Conservation (phyloP, 2,113 vertebrate species). For the Sylvilagus bachmani region DNA sequence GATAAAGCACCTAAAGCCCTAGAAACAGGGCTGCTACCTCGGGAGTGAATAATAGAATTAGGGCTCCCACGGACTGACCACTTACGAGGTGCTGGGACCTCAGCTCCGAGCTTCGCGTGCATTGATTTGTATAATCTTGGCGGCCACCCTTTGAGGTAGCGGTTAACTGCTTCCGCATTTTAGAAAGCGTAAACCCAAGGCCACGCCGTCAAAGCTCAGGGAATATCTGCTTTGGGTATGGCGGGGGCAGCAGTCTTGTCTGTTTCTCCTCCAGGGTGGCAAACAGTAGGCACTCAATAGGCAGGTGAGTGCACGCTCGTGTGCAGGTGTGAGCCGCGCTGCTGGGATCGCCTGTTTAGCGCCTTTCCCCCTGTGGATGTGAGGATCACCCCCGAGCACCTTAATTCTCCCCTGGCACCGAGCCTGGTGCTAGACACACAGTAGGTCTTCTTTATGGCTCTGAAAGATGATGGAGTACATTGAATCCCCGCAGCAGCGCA, state of each 20-base stretch:
- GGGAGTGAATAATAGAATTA: constrained; percentile 74
- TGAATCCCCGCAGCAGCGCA: background rate
- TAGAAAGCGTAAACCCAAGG: constrained; percentile 20
- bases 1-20: constrained; percentile 72
- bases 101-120: background rate
- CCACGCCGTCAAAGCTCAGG: background rate
- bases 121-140: constrained; percentile 49
- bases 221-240: background rate
- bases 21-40: constrained; percentile 57
- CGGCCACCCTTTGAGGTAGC: background rate
- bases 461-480: background rate
- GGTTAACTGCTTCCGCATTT: constrained; percentile 15
- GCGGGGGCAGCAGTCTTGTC: background rate
- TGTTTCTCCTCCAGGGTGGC: background rate
- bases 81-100: constrained; percentile 42
- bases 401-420: background rate
- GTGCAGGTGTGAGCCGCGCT: accelerated
- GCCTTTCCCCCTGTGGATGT: accelerated
- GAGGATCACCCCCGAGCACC: background rate
- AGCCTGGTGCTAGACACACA: background rate
- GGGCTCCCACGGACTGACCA: constrained; percentile 60
- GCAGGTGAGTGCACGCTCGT: background rate
- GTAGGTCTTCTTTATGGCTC: background rate
- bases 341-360: too few relatives aligned
- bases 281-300: background rate